Conservation (phyloP, 2,797 vertebrate genomes). For the Falco berigora region DNA sequence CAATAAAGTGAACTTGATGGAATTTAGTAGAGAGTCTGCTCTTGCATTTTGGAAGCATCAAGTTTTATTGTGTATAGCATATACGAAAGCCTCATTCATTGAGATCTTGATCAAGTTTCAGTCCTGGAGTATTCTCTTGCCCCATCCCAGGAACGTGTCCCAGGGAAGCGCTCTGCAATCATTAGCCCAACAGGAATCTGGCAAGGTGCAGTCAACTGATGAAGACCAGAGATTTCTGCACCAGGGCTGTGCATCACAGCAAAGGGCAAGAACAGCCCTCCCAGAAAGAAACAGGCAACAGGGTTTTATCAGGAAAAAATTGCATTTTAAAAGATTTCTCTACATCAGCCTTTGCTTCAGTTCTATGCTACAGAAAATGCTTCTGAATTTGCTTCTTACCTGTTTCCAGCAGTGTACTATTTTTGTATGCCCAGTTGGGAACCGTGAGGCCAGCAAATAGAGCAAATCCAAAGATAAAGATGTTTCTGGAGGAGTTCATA, state of each 20-base stretch:
- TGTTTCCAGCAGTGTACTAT: constrained; percentile 79
- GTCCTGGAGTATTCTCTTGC: not conserved
- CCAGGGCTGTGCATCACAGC: not conserved
- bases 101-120: not conserved
- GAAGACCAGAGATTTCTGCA: not conserved
- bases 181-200: not conserved
- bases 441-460: constrained; percentile 86
- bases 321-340: not conserved
- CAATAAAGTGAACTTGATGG: not conserved
- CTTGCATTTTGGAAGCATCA: not conserved
- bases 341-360: not conserved
- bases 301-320: not conserved
- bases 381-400: constrained; percentile 69
- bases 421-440: constrained; percentile 88
- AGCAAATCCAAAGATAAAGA: constrained; percentile 96
- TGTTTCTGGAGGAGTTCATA: constrained; percentile 96
- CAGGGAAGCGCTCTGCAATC: not conserved
- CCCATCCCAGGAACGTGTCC: not conserved
- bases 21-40: not conserved
- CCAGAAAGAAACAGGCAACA: not conserved
- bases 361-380: not conserved
- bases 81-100: not conserved
- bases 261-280: not conserved
- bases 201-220: not conserved
- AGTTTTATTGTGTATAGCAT: not conserved